Evolutionary conservation across 2,888 invertebrate species (phyloP).

Genomic region (Agriotes lineatus): DNA sequence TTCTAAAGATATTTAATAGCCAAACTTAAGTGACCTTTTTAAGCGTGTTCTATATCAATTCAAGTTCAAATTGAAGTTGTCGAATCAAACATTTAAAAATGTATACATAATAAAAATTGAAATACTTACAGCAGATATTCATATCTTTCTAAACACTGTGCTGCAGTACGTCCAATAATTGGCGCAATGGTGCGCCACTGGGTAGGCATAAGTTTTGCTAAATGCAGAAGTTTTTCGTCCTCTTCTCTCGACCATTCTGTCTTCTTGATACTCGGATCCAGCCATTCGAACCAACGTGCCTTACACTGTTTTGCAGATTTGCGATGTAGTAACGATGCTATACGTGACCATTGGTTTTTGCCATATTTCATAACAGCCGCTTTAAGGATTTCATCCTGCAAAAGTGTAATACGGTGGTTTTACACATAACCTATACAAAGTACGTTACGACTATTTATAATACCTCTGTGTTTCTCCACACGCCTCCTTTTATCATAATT

Average conservation of each 20-base stretch:
- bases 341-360: slow-evolving; percentile 99
- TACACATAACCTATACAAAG: not conserved
- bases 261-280: slow-evolving; percentile 99
- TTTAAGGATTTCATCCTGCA: slow-evolving; percentile 99
- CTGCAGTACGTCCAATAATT: slow-evolving; percentile 98
- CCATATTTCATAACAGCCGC: slow-evolving; percentile 99
- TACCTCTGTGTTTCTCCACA: slow-evolving; percentile 99
- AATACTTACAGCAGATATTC: slow-evolving; percentile 90
- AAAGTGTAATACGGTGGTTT: not conserved
- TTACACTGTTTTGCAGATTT: slow-evolving; percentile 99
- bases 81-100: no score
- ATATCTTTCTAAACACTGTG: slow-evolving; percentile 98
- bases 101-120: not conserved
- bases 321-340: slow-evolving; percentile 96
- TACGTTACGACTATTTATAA: slow-evolving; percentile 55
- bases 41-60: no score
- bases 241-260: slow-evolving; percentile 99
- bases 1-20: no score
- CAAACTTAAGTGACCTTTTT: no score
- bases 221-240: slow-evolving; percentile 96
- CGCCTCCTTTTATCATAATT: slow-evolving; percentile 99
- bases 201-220: slow-evolving; percentile 99
- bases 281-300: slow-evolving; percentile 99
- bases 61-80: no score
- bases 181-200: slow-evolving; percentile 99